These are phyloP conservation scores for Oscarella lobularis DNA, from an alignment of 37 sponge, comb jelly and placozoan species.

Conservation along the genomic window DNA sequence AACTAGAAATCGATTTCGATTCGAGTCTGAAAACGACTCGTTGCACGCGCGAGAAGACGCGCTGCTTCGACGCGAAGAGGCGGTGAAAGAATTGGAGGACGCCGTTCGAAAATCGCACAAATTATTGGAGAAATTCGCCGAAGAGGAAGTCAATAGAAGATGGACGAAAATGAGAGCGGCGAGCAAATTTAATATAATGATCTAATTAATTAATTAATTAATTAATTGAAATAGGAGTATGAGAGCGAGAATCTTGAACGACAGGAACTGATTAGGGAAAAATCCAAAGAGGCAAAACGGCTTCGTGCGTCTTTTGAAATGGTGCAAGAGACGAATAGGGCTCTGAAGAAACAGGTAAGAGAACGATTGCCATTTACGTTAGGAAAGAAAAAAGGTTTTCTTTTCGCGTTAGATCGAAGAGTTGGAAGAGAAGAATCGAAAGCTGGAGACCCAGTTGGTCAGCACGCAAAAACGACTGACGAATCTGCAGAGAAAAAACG, in stretches of 20 bases:
- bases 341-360: background rate
- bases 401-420: background rate
- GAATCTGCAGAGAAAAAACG: background rate
- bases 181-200: background rate
- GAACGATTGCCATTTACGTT: too few relatives aligned
- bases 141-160: background rate
- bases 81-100: background rate
- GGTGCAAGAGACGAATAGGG: background rate
- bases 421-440: background rate
- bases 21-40: background rate
- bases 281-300: background rate
- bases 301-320: background rate
- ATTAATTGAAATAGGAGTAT: background rate
- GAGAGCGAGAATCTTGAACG: background rate
- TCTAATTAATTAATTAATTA: background rate
- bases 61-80: background rate
- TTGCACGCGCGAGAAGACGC: background rate
- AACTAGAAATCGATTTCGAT: too few relatives aligned
- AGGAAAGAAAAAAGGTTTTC: too few relatives aligned
- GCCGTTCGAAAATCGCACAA: background rate
- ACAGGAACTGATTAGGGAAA: background rate
- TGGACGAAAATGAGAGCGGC: background rate
- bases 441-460: background rate
- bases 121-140: background rate
- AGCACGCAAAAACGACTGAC: background rate